Base-by-base conservation (phyloP, 2,888 invertebrate genomes). In the Lepas anatifera region DNA sequence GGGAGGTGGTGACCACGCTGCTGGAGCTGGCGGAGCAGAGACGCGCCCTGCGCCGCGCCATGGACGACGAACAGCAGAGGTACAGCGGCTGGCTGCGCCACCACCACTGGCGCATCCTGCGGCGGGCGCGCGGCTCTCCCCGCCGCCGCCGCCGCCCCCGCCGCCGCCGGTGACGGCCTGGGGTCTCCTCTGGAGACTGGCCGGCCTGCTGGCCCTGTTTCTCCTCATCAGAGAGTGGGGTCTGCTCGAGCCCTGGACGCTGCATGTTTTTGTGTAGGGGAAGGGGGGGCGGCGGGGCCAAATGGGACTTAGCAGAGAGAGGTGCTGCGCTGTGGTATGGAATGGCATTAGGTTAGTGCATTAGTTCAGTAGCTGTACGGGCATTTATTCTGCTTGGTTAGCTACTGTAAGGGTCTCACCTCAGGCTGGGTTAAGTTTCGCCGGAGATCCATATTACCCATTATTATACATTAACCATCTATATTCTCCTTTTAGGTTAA, bases 11-110 rank as follows among this genome's bases (percentile, higher is more conserved):
- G 29, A 58, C 32, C 18, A 11, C 58, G 18, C 58, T 58, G 58
- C 58, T 58, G 58, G 58, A 58, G 58, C 29, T 58, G 25, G 27
- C 58, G 32, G 58, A 58, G 32, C 58, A 58, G 58, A 29, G 58
- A 22, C 58, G 58, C 58, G 1, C 58, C 18, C 58, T 58, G 58
- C 58, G 58, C 32, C 13, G 10, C 32, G 58, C 58, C 32, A 58
- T 58, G 58, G 58, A 58, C 58, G 27, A 16, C 29, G 58, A 58
- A 22, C 58, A 58, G 58, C 32, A 58, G 32, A 58, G 58, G 58
- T 58, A 58, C 58, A 32, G 6, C 1, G 16, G 29, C 18, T 16
- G 29, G 25, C 11, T 22, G n/a, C 8, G 4, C n/a, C 50, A 27
- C 3, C 50, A 13, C 50, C 50, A 50, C 11, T n/a, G 50, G 3